Percentiles rank a stretch among this genome's conserved stretches.
Conservation (phyloP, 2,888 invertebrate species). For the Stratiomys singularior region DNA sequence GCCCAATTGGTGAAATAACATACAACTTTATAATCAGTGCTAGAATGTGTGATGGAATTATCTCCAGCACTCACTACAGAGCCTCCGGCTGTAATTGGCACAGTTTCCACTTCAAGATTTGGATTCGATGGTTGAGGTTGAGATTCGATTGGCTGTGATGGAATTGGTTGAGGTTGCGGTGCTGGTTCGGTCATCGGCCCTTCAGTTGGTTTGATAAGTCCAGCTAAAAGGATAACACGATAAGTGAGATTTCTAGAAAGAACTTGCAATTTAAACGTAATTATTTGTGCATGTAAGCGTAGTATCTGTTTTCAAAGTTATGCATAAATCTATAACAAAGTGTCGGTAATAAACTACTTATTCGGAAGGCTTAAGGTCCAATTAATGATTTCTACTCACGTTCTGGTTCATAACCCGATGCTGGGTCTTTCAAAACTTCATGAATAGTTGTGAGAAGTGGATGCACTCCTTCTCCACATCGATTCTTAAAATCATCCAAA, state of each 20-base stretch:
- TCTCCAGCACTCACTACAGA: slow-evolving; percentile 39
- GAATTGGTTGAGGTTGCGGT: background rate
- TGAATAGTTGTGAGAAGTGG: slow-evolving; percentile 83
- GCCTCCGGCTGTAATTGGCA: slow-evolving; percentile 51
- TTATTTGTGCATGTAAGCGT: too few relatives aligned
- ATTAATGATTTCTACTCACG: slow-evolving; percentile 55
- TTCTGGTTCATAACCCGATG: slow-evolving; percentile 57
- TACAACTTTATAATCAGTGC: slow-evolving; percentile 77
- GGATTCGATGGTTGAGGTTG: slow-evolving; percentile 53
- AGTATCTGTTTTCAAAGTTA: too few relatives aligned
- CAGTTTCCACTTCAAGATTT: slow-evolving; percentile 58
- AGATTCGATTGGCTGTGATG: background rate
- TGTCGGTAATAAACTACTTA: too few relatives aligned
- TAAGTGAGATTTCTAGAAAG: too few relatives aligned
- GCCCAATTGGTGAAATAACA: slow-evolving; percentile 96
- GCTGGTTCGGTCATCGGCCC: too few relatives aligned
- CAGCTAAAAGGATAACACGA: slow-evolving; percentile 22
- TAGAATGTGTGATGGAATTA: slow-evolving; percentile 42
- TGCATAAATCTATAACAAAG: too few relatives aligned
- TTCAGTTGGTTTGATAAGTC: slow-evolving; percentile 14
- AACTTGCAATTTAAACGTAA: too few relatives aligned
- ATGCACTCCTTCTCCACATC: slow-evolving; percentile 83
- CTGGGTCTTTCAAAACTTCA: slow-evolving; percentile 71
- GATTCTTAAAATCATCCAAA: slow-evolving; percentile 85
- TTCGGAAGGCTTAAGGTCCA: too few relatives aligned